Evolutionary conservation across 2,797 vertebrate genomes (phyloP), one percentile per base, ranked within the genome.

Genomic region (Coracias cyanogaster): DNA sequence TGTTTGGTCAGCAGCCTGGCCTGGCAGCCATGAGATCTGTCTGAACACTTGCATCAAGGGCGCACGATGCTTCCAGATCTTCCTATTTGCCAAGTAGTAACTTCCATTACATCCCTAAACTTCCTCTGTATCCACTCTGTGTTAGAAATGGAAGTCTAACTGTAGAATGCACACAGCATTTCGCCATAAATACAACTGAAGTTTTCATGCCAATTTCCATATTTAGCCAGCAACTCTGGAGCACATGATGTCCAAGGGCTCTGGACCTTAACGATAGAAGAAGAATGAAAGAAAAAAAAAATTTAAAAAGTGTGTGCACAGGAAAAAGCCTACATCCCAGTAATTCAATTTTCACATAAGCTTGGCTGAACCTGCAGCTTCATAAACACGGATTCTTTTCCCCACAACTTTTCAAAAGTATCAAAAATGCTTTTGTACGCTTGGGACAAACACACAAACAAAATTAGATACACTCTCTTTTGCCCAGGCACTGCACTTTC

Each of bases 241-340:
- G 20, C 4, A n/a, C 5, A 26, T 83, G n/a, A 46, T 18, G 11
- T 39, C 4, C 49, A 52, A 69, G 2, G 25, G 31, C 28, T 85
- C 55, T 66, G 12, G 10, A 90, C 13, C 22, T 65, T 51, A 57
- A 61, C 1, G 49, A 28, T 0, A 52, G 25, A 70, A 33, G 4
- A 15, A n/a, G 4, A 15, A n/a, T 18, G 21, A 26, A 35, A 19
- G n/a, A 48, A 49, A 25, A 13, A 19, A 57, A 49, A 39, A 37
- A 37, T 37, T 37, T 37, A 46, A 31, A 16, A 65, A 41, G 33
- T 8, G 31, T 26, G 10, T 28, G 11, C 0, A 0, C 4, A 31
- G 6, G 51, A 60, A 46, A 18, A 2, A 25, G 43, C 24, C 28
- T 61, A 33, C 16, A 62, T 41, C 16, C 22, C 18, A 71, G 21